A percentile compares a stretch with the other conserved stretches of the same genome.
Evolutionary conservation across 1,140 invertebrate genomes (phyloP).

Genomic region (Drosophila rhopaloa): DNA sequence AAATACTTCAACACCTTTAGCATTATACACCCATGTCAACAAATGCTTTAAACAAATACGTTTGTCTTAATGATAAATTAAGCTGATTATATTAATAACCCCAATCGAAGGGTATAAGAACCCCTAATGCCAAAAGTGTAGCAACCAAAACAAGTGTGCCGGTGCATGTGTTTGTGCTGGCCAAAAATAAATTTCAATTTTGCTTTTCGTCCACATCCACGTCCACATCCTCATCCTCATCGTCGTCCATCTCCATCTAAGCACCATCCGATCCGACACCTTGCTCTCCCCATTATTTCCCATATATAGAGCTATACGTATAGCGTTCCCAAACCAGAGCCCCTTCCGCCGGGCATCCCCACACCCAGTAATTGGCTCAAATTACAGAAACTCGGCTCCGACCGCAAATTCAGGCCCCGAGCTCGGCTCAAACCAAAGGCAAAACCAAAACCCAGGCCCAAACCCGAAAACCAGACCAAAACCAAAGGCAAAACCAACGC

Average conservation of each 20-base stretch:
- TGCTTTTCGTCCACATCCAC: conserved; percentile 37
- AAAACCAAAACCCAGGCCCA: background rate
- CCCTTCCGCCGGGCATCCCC: conserved; percentile 24
- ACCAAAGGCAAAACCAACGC: conserved; percentile 20
- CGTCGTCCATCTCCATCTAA: conserved; percentile 41
- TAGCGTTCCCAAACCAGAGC: background rate
- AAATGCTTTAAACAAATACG: no score
- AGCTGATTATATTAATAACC: background rate
- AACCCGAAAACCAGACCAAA: conserved; percentile 23
- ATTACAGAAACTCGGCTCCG: conserved; percentile 65
- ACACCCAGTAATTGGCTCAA: conserved; percentile 74
- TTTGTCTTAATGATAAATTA: background rate
- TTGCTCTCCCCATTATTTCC: conserved; percentile 28
- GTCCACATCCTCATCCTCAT: background rate
- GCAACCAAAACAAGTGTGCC: conserved; percentile 41
- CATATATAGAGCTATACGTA: background rate
- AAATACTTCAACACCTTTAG: no score
- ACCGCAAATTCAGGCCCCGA: conserved; percentile 46
- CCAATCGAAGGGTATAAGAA: conserved; percentile 6
- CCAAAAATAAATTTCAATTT: conserved; percentile 64
- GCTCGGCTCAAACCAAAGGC: conserved; percentile 15
- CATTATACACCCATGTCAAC: no score
- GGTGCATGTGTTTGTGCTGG: conserved; percentile 35
- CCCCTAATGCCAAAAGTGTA: conserved; percentile 37
- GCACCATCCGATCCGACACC: conserved; percentile 48